Evolutionary conservation across 1,140 invertebrate genomes (phyloP), one percentile per base, ranked within the genome.

Genomic region (Ostrea edulis): DNA sequence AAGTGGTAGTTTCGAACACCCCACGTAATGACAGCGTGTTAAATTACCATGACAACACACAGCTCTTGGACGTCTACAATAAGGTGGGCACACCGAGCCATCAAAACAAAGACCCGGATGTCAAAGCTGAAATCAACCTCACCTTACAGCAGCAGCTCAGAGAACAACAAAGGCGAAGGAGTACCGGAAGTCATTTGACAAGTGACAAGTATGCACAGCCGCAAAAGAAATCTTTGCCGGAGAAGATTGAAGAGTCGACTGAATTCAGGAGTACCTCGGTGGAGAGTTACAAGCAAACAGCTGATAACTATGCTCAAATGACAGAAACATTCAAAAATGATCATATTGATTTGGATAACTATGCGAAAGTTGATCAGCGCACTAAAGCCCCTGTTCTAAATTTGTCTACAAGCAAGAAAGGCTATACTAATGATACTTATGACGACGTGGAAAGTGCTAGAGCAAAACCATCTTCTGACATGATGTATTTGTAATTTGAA

Each of bases 31-130:
- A 83, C 8, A 44, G 82, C 44, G 82, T 83, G 12, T 83, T 83
- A 20, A 83, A 83, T 54, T 83, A 53, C 82, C 82, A 44, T 20
- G 82, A 83, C n/a, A 83, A 83, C 44, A 83, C 82, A 20, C 82
- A 83, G 11, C 82, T 83, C 11, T 22, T 83, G 11, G 82, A 83
- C 52, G 51, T 83, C 12, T 83, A 83, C 44, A 83, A 83, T 52
- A 83, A 54, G 14, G 82, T 83, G 11, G 82, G 25, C 14, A 8
- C 44, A 22, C 44, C 82, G 2, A 83, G 17, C 9, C 22, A 12
- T 14, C 25, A 77, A 35, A 77, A 35, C 68, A 77, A 77, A 77
- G 68, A 77, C 25, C 0, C 8, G 20, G 68, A 77, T 14, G 68
- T 77, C 9, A 77, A 35, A 35, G 52, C 82, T n/a, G 82, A 52